Evolutionary conservation across 2,113 vertebrate species (phyloP).

Genomic region (Pygoscelis antarcticus): DNA sequence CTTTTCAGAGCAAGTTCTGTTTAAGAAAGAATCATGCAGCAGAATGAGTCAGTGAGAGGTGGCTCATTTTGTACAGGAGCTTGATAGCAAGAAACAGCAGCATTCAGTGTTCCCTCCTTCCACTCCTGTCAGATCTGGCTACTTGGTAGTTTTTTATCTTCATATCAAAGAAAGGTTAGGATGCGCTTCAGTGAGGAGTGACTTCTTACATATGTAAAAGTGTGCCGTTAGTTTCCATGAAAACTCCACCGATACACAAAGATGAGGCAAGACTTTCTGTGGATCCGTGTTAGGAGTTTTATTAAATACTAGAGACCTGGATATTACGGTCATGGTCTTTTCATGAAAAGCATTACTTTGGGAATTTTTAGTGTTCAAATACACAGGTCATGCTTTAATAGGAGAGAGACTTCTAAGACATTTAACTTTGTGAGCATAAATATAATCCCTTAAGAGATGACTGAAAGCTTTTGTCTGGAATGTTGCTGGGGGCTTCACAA

Average conservation of each 20-base stretch:
- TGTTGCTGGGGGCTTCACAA: constrained; percentile 32
- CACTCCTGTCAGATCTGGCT: not conserved
- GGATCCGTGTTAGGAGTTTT: not conserved
- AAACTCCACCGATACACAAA: not conserved
- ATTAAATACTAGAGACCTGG: not conserved
- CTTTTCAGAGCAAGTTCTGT: not conserved
- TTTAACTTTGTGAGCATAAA: not conserved
- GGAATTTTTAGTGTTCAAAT: not conserved
- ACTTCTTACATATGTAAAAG: not conserved
- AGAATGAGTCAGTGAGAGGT: not conserved
- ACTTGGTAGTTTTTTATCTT: not conserved
- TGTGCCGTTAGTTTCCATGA: fast-evolving
- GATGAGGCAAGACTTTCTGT: not conserved
- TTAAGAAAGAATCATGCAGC: not conserved
- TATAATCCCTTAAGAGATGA: not conserved
- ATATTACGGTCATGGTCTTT: not conserved
- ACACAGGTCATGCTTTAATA: not conserved
- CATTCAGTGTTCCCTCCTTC: not conserved
- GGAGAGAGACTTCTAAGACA: not conserved
- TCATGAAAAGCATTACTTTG: not conserved
- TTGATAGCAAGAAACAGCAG: not conserved
- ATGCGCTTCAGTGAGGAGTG: not conserved
- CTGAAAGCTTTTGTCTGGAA: constrained; percentile 40
- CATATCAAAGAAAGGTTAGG: not conserved
- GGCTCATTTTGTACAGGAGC: not conserved